These are phyloP conservation scores for Pagrus major DNA, from an alignment of 2,113 vertebrate genomes.

Conservation along the genomic window DNA sequence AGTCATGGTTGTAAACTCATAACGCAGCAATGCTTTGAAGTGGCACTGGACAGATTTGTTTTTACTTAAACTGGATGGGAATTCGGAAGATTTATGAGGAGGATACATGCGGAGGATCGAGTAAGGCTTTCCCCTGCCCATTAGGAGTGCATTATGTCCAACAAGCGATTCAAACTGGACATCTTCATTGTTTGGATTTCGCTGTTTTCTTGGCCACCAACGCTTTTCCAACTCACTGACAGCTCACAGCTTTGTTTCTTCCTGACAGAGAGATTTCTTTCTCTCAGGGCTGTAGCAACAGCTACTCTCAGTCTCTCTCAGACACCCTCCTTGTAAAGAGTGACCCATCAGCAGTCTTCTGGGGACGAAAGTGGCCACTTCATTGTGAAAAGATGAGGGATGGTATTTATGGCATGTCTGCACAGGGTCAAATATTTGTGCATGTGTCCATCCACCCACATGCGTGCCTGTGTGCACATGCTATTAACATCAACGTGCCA, in stretches of 20 bases:
- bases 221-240: constrained; percentile 45
- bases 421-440: constrained; percentile 62
- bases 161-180: constrained; percentile 33
- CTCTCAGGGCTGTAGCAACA: constrained; percentile 5
- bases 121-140: constrained; percentile 43
- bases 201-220: constrained; percentile 35
- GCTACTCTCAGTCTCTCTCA: constrained; percentile 30
- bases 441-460: not conserved
- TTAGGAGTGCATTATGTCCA: constrained; percentile 36
- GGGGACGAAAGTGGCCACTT: constrained; percentile 51
- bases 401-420: constrained; percentile 67
- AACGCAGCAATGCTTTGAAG: constrained; percentile 74
- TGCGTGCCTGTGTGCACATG: constrained; percentile 3
- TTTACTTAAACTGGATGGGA: constrained; percentile 62
- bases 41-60: constrained; percentile 68
- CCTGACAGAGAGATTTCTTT: constrained; percentile 49
- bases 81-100: constrained; percentile 60
- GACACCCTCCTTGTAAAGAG: constrained; percentile 40
- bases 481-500: not conserved
- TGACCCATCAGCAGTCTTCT: constrained; percentile 15
- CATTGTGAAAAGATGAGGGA: constrained; percentile 63
- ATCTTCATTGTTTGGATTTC: constrained; percentile 45
- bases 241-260: constrained; percentile 46
- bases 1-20: constrained; percentile 73
- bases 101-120: constrained; percentile 41